These are phyloP conservation scores for Zingel zingel DNA, from an alignment of 2,113 vertebrate genomes.

Conservation along the genomic window DNA sequence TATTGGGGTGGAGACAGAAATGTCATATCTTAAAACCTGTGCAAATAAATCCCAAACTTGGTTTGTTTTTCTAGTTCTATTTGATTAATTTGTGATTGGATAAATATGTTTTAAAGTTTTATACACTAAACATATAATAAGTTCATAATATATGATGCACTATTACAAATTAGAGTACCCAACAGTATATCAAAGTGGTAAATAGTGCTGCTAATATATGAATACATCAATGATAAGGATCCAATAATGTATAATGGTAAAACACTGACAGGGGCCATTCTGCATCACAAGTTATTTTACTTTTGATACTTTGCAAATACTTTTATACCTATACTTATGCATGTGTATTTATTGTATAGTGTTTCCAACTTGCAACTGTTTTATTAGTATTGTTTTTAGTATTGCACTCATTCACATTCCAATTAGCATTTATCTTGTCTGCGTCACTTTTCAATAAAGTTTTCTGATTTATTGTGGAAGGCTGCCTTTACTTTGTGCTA, in stretches of 20 bases:
- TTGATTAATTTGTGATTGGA: not conserved
- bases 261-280: not conserved
- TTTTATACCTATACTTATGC: not conserved
- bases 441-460: constrained; percentile 90
- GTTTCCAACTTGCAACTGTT: constrained; percentile 9
- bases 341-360: not conserved
- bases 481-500: constrained; percentile 91
- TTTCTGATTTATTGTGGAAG: constrained; percentile 93
- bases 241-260: not conserved
- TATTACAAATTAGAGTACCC: not conserved
- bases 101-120: not conserved
- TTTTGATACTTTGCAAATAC: not conserved
- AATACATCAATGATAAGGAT: not conserved
- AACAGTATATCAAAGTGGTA: not conserved
- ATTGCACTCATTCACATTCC: constrained; percentile 79
- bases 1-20: too few species aligned
- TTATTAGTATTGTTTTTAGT: constrained; percentile 62
- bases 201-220: not conserved
- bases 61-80: not conserved
- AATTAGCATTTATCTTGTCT: constrained; percentile 88
- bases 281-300: not conserved
- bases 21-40: not conserved
- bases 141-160: constrained; percentile 5
- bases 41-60: not conserved
- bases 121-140: not conserved